Evolutionary conservation across 1,140 invertebrate genomes (phyloP).

Genomic region (Drosophila gunungcola): DNA sequence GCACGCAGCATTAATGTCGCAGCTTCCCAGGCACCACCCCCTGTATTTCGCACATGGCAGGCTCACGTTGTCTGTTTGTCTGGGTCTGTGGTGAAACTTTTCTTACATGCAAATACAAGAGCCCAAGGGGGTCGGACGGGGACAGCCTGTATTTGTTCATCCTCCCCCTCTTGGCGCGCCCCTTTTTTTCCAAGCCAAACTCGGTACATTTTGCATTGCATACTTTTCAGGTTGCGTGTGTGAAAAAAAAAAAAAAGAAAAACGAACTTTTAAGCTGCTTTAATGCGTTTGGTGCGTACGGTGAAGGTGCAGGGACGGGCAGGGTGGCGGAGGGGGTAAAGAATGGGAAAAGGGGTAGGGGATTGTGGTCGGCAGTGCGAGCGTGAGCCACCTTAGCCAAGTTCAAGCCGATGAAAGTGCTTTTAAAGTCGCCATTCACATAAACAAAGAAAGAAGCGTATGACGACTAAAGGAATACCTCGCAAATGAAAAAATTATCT

Average conservation of each 20-base stretch:
- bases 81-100: conserved; percentile 78
- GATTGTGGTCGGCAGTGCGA: conserved; percentile 27
- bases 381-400: conserved; percentile 55
- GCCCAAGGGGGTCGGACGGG: not conserved
- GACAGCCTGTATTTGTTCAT: conserved; percentile 37
- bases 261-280: conserved; percentile 75
- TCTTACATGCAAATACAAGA: conserved; percentile 69
- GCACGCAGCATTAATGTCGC: conserved; percentile 80
- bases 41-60: conserved; percentile 42
- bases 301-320: conserved; percentile 1
- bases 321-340: not conserved
- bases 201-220: conserved; percentile 66
- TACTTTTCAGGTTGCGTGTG: conserved; percentile 75
- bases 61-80: conserved; percentile 80
- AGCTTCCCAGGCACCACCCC: conserved; percentile 35
- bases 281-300: conserved; percentile 78
- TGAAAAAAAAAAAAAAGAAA: conserved; percentile 50
- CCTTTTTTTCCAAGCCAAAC: conserved; percentile 1
- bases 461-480: conserved; percentile 17
- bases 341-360: conserved; percentile 15
- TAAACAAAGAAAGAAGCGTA: not conserved
- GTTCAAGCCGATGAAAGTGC: conserved; percentile 81
- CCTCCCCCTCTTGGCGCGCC: not conserved
- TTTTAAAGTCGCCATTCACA: conserved; percentile 70
- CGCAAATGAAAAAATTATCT: too few relatives aligned